These are phyloP conservation scores for Araneus ventricosus DNA, from an alignment of 1,140 invertebrate species.

Conservation along the genomic window DNA sequence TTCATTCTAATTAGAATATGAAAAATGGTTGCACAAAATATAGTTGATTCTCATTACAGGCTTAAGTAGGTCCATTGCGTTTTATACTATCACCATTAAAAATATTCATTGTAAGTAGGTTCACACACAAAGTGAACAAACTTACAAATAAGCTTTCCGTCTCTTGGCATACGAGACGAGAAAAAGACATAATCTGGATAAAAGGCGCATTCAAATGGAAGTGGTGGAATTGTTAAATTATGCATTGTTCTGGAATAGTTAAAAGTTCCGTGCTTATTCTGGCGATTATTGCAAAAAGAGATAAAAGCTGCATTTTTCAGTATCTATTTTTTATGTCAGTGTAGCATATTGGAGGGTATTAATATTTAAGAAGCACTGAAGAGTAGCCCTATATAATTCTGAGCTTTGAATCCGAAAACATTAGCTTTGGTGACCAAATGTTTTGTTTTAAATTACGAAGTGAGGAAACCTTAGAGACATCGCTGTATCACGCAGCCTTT, in stretches of 20 bases:
- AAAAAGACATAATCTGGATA: not conserved
- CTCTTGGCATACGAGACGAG: not conserved
- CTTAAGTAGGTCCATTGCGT: not conserved
- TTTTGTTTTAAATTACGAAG: slow-evolving; percentile 43
- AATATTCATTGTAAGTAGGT: not conserved
- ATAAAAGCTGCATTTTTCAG: not conserved
- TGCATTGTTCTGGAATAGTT: slow-evolving; percentile 6
- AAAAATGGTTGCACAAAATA: not conserved
- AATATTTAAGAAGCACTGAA: slow-evolving; percentile 29
- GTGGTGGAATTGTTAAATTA: not conserved
- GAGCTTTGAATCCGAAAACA: not conserved
- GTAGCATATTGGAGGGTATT: not conserved
- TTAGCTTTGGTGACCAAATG: slow-evolving; percentile 48
- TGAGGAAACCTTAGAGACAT: not conserved
- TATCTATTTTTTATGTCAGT: not conserved
- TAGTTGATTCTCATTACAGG: not conserved
- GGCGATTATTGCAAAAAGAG: not conserved
- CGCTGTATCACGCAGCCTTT: not conserved
- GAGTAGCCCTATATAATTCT: slow-evolving; percentile 23
- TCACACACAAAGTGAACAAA: not conserved
- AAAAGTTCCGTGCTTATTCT: not conserved
- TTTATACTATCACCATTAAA: not conserved
- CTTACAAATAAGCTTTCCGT: too few relatives aligned
- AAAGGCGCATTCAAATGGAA: too few relatives aligned
- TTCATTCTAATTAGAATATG: too few relatives aligned